Evolutionary conservation across 2,888 invertebrate genomes (phyloP).

Genomic region (Saturnia pavonia): DNA sequence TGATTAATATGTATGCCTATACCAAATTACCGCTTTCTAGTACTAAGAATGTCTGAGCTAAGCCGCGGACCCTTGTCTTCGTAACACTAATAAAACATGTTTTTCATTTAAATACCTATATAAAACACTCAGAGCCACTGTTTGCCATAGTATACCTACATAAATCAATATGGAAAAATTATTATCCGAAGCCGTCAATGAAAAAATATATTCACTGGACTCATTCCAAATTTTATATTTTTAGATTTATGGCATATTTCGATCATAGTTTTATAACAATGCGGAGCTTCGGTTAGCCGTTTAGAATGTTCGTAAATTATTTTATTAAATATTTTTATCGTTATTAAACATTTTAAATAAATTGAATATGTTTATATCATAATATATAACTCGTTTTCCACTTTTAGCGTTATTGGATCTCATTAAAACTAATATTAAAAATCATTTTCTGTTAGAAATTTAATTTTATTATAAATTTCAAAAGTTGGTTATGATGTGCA

Average conservation of each 20-base stretch:
- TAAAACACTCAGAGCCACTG: neutral
- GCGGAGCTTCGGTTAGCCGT: neutral
- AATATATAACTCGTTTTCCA: neutral
- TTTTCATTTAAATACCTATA: neutral
- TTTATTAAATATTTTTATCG: neutral
- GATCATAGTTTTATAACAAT: conserved; percentile 4
- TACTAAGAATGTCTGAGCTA: too few relatives aligned
- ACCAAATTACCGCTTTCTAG: too few relatives aligned
- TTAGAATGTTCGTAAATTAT: neutral
- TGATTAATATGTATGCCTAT: too few relatives aligned
- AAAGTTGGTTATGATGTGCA: too few relatives aligned
- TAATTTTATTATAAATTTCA: too few relatives aligned
- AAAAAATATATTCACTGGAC: conserved; percentile 11
- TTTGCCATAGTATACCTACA: conserved; percentile 16
- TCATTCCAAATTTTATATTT: conserved; percentile 14
- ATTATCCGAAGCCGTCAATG: conserved; percentile 20
- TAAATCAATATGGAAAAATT: conserved; percentile 26
- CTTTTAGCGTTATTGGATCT: too few relatives aligned
- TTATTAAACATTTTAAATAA: neutral
- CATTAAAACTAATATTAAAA: too few relatives aligned
- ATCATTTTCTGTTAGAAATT: too few relatives aligned
- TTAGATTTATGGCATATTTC: conserved; percentile 18
- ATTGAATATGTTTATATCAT: neutral
- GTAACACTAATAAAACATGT: neutral
- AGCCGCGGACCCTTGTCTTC: too few relatives aligned